Evolutionary conservation across 1,140 invertebrate species (phyloP), one percentile per base, ranked within the genome.

Genomic region (Rhyacophila brunnea): DNA sequence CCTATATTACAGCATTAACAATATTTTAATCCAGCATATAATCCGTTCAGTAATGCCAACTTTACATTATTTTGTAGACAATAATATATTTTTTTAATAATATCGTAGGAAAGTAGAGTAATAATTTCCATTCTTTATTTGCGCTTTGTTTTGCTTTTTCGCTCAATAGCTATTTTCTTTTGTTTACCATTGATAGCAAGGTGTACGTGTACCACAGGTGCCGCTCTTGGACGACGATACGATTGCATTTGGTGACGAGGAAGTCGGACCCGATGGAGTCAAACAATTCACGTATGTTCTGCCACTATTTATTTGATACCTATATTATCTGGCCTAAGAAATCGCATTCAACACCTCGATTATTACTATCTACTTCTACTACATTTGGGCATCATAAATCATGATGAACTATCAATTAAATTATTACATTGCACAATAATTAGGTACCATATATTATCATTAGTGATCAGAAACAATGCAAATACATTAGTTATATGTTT

Each of bases 161-260:
- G 32, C 23, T 28, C 23, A 28, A 3, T 28, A 28, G 23, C 23
- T 28, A 28, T 28, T 28, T 28, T 28, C 9, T 28, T 28, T 28
- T 28, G 23, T 28, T 28, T 38, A 19, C 57, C 42, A 64, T 36
- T 52, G 23, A 60, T 60, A 9, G 72, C 74, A 77, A 60, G 75
- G 71, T 77, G 77, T 80, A 70, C 77, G 71, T 77, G 77, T 80
- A 70, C 77, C 75, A 14, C 74, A 90, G 88, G 87, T 89, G 69
- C 87, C 88, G 68, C 75, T 91, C 65, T 79, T 91, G 60, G 88
- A 90, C 70, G 90, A 93, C 74, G 91, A 94, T 75, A 91, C 90
- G 10, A 81, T 92, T 60, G 89, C 86, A 11, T 93, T 94, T 68
- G 91, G 91, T 1, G 90, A 93, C 66, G 91, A 93, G 71, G 89